Evolutionary conservation across 1,140 invertebrate species (phyloP).

Genomic region (Rhopalosiphum maidis): DNA sequence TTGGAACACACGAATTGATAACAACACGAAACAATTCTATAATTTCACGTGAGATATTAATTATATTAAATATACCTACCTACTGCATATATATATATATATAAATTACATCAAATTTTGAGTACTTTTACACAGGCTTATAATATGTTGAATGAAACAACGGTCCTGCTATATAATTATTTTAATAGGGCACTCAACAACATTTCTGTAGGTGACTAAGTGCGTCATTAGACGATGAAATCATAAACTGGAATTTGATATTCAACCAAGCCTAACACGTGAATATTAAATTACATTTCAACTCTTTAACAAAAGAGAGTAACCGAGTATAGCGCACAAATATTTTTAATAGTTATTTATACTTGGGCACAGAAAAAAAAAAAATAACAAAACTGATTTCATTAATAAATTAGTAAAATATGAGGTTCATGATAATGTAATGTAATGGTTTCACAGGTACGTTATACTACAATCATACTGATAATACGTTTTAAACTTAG

Average conservation of each 20-base stretch:
- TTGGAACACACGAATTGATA: neutral
- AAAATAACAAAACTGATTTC: neutral
- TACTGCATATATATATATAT: no score
- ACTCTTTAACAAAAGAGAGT: neutral
- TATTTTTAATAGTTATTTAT: conserved; percentile 1
- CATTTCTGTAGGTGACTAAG: conserved; percentile 21
- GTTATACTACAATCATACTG: neutral
- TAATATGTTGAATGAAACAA: conserved; percentile 25
- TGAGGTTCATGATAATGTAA: neutral
- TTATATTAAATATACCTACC: neutral
- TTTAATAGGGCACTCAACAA: conserved; percentile 37
- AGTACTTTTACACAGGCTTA: conserved; percentile 9
- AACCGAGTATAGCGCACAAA: no score
- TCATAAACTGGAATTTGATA: conserved; percentile 13
- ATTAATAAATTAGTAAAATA: neutral
- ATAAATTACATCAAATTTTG: neutral
- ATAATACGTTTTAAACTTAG: neutral
- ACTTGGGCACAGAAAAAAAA: neutral
- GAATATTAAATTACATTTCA: conserved; percentile 11
- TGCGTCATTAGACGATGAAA: conserved; percentile 5
- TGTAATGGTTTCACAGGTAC: neutral
- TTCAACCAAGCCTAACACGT: neutral
- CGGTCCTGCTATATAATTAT: neutral
- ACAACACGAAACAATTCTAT: neutral
- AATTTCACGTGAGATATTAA: neutral